Percentiles rank a stretch among this genome's conserved stretches.
Evolutionary conservation across 1,140 invertebrate species (phyloP).

Genomic region (Colletes latitarsis): DNA sequence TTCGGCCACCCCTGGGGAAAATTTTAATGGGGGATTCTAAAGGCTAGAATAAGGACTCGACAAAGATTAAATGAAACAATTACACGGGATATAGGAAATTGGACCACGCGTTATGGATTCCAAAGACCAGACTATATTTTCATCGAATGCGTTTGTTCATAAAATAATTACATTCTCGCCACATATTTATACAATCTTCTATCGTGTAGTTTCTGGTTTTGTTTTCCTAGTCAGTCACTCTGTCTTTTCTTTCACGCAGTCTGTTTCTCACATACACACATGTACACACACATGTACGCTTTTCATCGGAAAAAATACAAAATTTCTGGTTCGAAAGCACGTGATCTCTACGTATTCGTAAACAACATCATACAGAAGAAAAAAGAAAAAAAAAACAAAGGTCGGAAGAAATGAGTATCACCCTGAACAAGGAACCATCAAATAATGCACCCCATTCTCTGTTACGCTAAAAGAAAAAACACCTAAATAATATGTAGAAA

Average conservation of each 20-base stretch:
- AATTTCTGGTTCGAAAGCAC: conserved; percentile 50
- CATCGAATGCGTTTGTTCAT: conserved; percentile 51
- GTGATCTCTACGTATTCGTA: conserved; percentile 22
- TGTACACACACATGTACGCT: neutral
- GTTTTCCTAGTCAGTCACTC: neutral
- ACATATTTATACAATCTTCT: conserved; percentile 34
- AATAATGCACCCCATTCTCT: conserved; percentile 20
- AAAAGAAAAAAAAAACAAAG: conserved; percentile 33
- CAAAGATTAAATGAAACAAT: neutral
- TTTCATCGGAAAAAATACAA: conserved; percentile 58
- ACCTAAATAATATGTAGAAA: neutral
- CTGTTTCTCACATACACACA: neutral
- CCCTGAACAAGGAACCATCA: conserved; percentile 55
- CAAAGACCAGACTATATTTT: conserved; percentile 57
- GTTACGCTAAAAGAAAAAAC: conserved; percentile 11
- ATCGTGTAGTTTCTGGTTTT: neutral
- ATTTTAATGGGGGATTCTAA: too few species aligned
- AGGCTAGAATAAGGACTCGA: too few species aligned
- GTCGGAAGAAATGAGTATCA: conserved; percentile 45
- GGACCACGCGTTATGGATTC: neutral
- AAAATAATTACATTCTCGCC: conserved; percentile 62
- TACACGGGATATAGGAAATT: neutral
- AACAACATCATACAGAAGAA: conserved; percentile 30
- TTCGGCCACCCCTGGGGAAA: too few species aligned
- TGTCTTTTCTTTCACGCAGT: neutral